Evolutionary conservation across 2,113 vertebrate species (phyloP).

Genomic region (Antechinus stuartii): DNA sequence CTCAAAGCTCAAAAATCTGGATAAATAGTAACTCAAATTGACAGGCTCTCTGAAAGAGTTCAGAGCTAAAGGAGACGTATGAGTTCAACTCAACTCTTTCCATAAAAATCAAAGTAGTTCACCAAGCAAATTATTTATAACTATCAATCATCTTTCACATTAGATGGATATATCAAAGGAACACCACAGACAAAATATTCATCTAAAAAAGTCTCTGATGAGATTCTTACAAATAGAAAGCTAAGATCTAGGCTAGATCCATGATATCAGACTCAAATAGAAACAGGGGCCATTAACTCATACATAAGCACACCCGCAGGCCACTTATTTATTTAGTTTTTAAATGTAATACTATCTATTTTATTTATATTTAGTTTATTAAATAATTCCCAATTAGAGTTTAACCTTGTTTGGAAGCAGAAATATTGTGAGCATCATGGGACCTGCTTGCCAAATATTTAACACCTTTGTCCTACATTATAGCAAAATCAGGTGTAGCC

Average conservation of each 20-base stretch:
- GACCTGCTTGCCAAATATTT: not conserved
- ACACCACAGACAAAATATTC: not conserved
- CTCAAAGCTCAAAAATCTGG: not conserved
- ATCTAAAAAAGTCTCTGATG: conserved; percentile 8
- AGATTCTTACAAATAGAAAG: not conserved
- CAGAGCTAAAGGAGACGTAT: not conserved
- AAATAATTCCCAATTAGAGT: not conserved
- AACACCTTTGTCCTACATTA: not conserved
- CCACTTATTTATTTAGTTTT: not conserved
- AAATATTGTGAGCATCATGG: not conserved
- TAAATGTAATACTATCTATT: not conserved
- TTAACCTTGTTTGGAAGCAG: not conserved
- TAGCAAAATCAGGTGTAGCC: not conserved
- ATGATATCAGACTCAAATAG: not conserved
- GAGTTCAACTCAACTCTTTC: not conserved
- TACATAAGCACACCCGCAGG: not conserved
- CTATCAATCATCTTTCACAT: conserved; percentile 27
- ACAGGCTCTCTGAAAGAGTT: not conserved
- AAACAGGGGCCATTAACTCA: not conserved
- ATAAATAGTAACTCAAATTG: not conserved
- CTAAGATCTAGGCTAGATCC: not conserved
- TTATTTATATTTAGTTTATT: not conserved
- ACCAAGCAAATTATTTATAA: conserved; percentile 52
- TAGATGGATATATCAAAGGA: not conserved
- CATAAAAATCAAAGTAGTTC: conserved; percentile 37